Percentiles rank a stretch among this genome's conserved stretches.
phyloP scores from a whole-genome alignment of 1,140 invertebrate genomes.

The Wiebesia pumilae region DNA sequence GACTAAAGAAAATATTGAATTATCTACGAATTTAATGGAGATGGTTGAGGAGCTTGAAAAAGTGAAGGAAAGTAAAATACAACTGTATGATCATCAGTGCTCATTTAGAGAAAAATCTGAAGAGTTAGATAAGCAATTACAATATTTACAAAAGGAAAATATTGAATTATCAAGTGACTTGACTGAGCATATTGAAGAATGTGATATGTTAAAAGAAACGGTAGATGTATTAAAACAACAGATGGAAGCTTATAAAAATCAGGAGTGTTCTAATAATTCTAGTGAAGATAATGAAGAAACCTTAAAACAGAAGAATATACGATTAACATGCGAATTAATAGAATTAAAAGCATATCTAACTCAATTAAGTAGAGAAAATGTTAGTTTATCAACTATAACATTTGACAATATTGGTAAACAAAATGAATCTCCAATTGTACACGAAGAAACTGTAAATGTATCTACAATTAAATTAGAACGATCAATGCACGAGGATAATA shows the following conservation, averaged over 20 bases:
- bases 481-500: not conserved
- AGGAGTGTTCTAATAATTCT: not conserved
- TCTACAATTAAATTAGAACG: not conserved
- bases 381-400: conserved; percentile 46
- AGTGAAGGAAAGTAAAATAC: conserved; percentile 53
- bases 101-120: conserved; percentile 49
- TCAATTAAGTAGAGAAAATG: conserved; percentile 47
- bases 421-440: conserved; percentile 11
- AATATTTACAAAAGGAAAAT: conserved; percentile 56
- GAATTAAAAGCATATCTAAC: conserved; percentile 40
- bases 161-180: conserved; percentile 57
- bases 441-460: not conserved
- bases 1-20: conserved; percentile 53
- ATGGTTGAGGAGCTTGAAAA: conserved; percentile 58
- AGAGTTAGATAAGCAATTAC: conserved; percentile 42
- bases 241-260: conserved; percentile 20
- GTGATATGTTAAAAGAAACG: conserved; percentile 53
- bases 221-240: conserved; percentile 48
- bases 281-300: conserved; percentile 17
- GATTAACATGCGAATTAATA: conserved; percentile 41
- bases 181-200: conserved; percentile 58
- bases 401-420: conserved; percentile 35
- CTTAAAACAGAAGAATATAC: conserved; percentile 40
- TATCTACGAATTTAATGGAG: conserved; percentile 56
- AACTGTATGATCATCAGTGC: conserved; percentile 55